A percentile compares a stretch with the other conserved stretches of the same genome.
These are phyloP conservation scores for Prorops nasuta DNA, from an alignment of 1,140 invertebrate species.

Conservation along the genomic window DNA sequence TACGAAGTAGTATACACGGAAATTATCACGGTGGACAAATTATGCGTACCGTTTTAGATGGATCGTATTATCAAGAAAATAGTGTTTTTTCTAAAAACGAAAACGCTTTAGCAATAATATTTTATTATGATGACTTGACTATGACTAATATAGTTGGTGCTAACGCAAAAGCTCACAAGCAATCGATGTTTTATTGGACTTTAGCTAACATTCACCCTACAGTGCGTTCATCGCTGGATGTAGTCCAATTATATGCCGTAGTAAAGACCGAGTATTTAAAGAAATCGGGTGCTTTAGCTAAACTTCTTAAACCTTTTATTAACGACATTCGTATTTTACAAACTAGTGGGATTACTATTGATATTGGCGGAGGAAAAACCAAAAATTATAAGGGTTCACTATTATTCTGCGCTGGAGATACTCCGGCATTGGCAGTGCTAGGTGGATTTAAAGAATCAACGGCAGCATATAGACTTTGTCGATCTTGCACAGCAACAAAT, in stretches of 20 bases:
- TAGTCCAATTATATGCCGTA: constrained; percentile 5
- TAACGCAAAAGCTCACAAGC: not conserved
- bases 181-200: constrained; percentile 7
- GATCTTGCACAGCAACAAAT: constrained; percentile 19
- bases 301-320: constrained; percentile 1
- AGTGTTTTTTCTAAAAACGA: constrained; percentile 17
- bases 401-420: constrained; percentile 25
- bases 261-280: constrained; percentile 3
- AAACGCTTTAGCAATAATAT: constrained; percentile 13
- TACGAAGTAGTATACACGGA: not conserved
- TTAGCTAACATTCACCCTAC: not conserved
- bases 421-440: constrained; percentile 20
- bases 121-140: constrained; percentile 7
- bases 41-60: constrained; percentile 18
- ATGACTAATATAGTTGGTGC: constrained; percentile 3
- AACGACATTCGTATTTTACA: constrained; percentile 10
- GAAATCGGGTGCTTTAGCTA: not conserved
- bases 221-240: constrained; percentile 1
- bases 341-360: constrained; percentile 10
- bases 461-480: constrained; percentile 22
- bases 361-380: not conserved
- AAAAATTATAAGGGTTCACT: constrained; percentile 21
- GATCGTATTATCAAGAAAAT: constrained; percentile 16
- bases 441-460: constrained; percentile 31
- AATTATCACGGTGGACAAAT: not conserved